Base-by-base conservation (phyloP, 2,888 invertebrate species). In the Flexamia atlantica region DNA sequence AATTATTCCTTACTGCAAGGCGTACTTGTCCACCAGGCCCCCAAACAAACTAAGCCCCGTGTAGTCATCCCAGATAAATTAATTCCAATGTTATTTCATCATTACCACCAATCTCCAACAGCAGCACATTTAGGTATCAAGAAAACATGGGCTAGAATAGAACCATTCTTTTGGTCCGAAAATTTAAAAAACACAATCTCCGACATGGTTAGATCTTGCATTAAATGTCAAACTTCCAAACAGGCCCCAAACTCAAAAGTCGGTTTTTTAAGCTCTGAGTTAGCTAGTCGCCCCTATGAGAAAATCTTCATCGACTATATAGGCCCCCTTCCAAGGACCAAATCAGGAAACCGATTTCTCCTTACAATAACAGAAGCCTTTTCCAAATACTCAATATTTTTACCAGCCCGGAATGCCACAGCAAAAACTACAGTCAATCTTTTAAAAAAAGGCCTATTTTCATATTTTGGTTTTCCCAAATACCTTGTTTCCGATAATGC, bases 351-450 rank as follows among this genome's bases (percentile, higher is more conserved):
- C 30, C 12, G 14, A 25, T 72, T 72, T 46, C 28, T 82, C n/a
- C n/a, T 82, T 20, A 68, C 20, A 42, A 30, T 72, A 4, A 46
- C 50, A 10, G 82, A 82, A 20, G 30, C 28, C 5, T 82, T 70
- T 50, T 72, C 82, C 20, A 82, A 82, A 72, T 82, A 68, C 50
- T 28, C 72, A 46, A 12, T 72, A 17, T 68, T 81, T 40, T 14
- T 64, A 2, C 64, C 81, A 9, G 40, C 23, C n/a, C n/a, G 14
- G 5, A 17, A 23, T 23, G 50, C 50, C n/a, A 46, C 82, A 17
- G 25, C 23, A 14, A 40, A 42, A 5, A 42, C 32, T n/a, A 82
- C 82, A 14, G 23, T 46, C 4, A 50, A 10, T 9, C 23, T 25
- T 50, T 82, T 25, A 25, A 17, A 3, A n/a, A 25, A 10, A 10